phyloP scores from a whole-genome alignment of 2,888 invertebrate genomes.

The Galerucella pusilla region DNA sequence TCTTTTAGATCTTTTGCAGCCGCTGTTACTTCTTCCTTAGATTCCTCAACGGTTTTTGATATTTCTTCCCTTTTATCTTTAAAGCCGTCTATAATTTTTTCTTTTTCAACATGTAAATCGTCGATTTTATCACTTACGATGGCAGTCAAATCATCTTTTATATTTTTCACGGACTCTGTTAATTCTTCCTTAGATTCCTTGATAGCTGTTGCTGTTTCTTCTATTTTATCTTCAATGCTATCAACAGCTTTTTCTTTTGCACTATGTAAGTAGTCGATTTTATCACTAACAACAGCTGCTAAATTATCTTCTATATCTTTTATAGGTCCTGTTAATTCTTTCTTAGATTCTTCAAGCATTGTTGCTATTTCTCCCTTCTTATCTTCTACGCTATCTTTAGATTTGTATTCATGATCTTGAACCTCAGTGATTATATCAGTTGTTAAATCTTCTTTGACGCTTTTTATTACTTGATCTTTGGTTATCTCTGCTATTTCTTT shows the following conservation, averaged over 20 bases:
- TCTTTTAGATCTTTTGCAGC: slow-evolving; percentile 11
- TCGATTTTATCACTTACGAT: not conserved
- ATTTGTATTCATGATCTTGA: not conserved
- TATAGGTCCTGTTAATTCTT: not conserved
- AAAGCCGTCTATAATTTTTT: slow-evolving; percentile 11
- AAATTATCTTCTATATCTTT: slow-evolving; percentile 15
- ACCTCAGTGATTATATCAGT: not conserved
- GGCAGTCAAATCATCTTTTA: slow-evolving; percentile 8
- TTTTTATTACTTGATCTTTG: not conserved
- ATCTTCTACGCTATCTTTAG: not conserved
- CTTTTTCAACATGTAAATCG: not conserved
- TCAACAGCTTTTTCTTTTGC: slow-evolving; percentile 7
- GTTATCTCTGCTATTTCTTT: not conserved
- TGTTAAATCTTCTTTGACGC: not conserved
- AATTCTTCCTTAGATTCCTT: slow-evolving; percentile 15
- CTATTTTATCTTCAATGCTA: not conserved
- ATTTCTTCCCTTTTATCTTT: slow-evolving; percentile 30
- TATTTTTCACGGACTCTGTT: slow-evolving; percentile 4
- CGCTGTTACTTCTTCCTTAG: slow-evolving; percentile 25
- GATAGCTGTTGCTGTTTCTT: slow-evolving; percentile 4
- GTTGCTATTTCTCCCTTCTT: not conserved
- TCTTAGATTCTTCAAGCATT: not conserved
- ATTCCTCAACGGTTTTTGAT: slow-evolving; percentile 9
- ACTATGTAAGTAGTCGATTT: not conserved
- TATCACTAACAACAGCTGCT: not conserved